Percentiles rank a stretch among this genome's conserved stretches.
phyloP scores from a whole-genome alignment of 2,797 vertebrate species.

The Chlorospingus semifuscus region DNA sequence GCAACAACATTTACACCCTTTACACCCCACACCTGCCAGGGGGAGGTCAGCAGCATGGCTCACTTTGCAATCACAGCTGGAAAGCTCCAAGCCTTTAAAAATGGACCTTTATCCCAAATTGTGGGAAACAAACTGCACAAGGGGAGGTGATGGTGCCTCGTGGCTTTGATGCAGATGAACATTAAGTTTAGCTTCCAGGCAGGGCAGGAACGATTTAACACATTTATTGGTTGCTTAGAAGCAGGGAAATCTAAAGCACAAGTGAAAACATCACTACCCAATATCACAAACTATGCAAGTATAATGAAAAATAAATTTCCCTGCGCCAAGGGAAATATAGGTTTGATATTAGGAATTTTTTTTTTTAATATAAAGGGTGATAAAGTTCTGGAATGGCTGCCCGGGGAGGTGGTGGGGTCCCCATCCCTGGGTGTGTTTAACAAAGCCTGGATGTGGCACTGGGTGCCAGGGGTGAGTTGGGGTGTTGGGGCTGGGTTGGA shows the following conservation, averaged over 20 bases:
- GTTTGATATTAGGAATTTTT: background rate
- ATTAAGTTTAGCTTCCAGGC: background rate
- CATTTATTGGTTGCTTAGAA: background rate
- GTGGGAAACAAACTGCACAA: background rate
- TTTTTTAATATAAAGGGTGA: background rate
- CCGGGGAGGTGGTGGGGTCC: rapidly evolving
- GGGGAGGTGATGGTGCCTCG: background rate
- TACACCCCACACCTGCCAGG: background rate
- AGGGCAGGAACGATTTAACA: background rate
- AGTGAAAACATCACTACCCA: background rate
- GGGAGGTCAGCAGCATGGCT: background rate
- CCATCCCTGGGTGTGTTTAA: background rate
- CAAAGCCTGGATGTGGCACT: background rate
- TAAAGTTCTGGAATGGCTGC: background rate
- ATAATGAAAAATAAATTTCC: background rate
- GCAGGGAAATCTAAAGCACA: background rate
- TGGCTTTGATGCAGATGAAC: background rate
- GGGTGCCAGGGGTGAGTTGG: background rate
- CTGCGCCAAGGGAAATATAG: background rate
- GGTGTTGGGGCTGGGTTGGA: background rate
- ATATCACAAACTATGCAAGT: background rate
- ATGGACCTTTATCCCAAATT: background rate
- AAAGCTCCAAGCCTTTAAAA: background rate
- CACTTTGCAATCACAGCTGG: background rate
- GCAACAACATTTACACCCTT: background rate